Evolutionary conservation across 2,888 invertebrate species (phyloP), one percentile per base, ranked within the genome.

Genomic region (Philereme transversata): DNA sequence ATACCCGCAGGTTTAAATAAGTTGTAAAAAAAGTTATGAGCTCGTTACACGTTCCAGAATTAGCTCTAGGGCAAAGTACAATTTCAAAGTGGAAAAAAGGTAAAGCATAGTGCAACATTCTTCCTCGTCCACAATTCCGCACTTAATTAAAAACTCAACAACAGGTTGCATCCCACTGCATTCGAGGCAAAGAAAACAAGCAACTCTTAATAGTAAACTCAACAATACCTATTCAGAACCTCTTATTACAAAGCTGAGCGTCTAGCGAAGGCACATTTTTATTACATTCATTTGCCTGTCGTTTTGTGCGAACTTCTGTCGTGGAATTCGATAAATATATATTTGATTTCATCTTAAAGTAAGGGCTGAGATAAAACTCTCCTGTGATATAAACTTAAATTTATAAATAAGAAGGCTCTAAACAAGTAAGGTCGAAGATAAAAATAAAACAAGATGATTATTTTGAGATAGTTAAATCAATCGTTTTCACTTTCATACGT

Each of bases 141-240:
- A 86, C 87, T 88, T 88, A 88, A 88, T 88, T 88, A 88, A 88
- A 63, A 87, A 86, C 81, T 86, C 84, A 83, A 84, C 89, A 88
- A 88, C 88, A 88, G 88, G 88, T 88, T 84, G 87, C 81, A 75
- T 74, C 76, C 76, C 71, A 72, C 72, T 69, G 69, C 62, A 74
- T 67, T 50, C 51, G 50, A 62, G 64, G 70, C 64, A 71, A 72
- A 76, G 71, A 64, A 70, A 70, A 67, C 65, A 69, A 55, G 50
- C 64, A 69, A 67, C 62, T 68, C 53, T 60, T 62, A 44, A 51
- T 67, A 51, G 59, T 67, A 59, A 62, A 62, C 60, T 67, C 66
- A 61, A 60, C 67, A 69, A 70, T 70, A 65, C 63, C 57, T 49
- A 68, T 65, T 63, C 46, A 58, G 59, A 66, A 56, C 56, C 44